Conservation (phyloP, 2,113 vertebrate species). For the Dromiciops gliroides region DNA sequence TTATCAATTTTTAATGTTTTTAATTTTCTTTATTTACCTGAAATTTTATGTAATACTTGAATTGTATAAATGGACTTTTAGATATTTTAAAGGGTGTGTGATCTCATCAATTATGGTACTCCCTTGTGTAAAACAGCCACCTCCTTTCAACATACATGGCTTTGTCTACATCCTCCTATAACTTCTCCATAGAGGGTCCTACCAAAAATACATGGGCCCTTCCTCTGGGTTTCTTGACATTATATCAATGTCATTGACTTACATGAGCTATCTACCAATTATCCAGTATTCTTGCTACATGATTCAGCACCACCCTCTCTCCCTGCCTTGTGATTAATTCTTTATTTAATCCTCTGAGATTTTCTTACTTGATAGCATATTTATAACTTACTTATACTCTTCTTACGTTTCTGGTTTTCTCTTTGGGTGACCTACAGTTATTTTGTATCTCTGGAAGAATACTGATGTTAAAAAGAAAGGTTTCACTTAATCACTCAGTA, state of each 20-base stretch:
- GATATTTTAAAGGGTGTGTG: not conserved
- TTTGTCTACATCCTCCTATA: not conserved
- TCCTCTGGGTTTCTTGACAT: not conserved
- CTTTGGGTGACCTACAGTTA: not conserved
- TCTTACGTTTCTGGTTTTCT: not conserved
- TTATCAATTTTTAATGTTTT: conserved; percentile 1
- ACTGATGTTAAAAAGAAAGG: not conserved
- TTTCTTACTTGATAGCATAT: not conserved
- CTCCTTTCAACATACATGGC: not conserved
- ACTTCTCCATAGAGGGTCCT: not conserved
- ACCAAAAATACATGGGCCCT: not conserved
- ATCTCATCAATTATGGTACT: not conserved
- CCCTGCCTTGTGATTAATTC: not conserved
- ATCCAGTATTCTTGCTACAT: not conserved
- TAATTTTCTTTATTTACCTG: not conserved
- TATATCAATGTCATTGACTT: not conserved
- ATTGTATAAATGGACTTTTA: not conserved
- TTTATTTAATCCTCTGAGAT: not conserved
- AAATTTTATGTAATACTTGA: not conserved
- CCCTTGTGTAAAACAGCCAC: not conserved
- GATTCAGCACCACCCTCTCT: not conserved
- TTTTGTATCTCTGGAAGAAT: not conserved
- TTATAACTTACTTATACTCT: not conserved
- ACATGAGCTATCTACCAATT: not conserved
- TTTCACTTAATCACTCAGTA: not conserved